phyloP scores from a whole-genome alignment of 1,140 invertebrate species.

The Alviniconcha marisindica region DNA sequence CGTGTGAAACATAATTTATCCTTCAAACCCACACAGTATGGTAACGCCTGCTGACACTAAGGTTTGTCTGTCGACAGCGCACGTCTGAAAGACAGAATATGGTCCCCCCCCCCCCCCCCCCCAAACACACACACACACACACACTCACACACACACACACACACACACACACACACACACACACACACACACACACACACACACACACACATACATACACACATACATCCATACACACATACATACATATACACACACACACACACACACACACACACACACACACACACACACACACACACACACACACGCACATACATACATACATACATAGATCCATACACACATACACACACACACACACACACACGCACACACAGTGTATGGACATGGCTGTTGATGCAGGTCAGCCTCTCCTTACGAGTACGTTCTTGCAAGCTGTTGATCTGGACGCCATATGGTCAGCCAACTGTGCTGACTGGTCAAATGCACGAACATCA shows the following conservation, averaged over 20 bases:
- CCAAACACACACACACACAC: background rate
- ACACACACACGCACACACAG: background rate
- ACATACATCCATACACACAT: constrained; percentile 1
- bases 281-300: background rate
- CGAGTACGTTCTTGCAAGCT: too few relatives aligned
- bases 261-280: background rate
- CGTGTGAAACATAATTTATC: too few relatives aligned
- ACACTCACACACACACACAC: background rate
- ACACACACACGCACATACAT: background rate
- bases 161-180: background rate
- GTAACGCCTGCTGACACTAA: too few relatives aligned
- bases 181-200: constrained; percentile 1
- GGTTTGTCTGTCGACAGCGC: too few relatives aligned
- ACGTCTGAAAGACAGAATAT: too few relatives aligned
- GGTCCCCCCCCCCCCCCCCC: too few relatives aligned
- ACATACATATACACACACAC: background rate
- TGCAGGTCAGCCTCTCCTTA: too few relatives aligned
- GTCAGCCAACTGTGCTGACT: too few relatives aligned
- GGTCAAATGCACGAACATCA: too few relatives aligned
- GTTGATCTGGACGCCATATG: too few relatives aligned
- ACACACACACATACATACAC: constrained; percentile 3
- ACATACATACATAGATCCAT: background rate
- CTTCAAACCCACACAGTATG: too few relatives aligned
- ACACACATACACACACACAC: background rate
- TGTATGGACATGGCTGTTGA: too few relatives aligned